These are phyloP conservation scores for Gymnocypris eckloni DNA, from an alignment of 2,797 vertebrate species.

Conservation along the genomic window DNA sequence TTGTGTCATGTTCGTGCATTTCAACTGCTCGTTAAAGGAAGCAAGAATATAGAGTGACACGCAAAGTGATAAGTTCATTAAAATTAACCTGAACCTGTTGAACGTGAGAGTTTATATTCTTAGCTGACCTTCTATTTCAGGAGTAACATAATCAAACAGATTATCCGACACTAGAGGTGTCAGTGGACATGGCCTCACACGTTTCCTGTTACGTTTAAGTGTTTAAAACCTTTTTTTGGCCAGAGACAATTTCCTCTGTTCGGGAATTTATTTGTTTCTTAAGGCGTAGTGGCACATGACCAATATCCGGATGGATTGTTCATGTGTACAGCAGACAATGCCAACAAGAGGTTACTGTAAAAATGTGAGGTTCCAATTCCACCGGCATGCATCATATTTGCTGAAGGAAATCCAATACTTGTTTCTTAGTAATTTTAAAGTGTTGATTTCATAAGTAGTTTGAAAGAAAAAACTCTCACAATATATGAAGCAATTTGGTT, in stretches of 20 bases:
- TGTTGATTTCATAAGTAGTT: background rate
- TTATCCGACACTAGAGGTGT: conserved; percentile 53
- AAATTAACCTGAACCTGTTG: conserved; percentile 54
- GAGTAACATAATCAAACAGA: conserved; percentile 47
- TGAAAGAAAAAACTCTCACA: background rate
- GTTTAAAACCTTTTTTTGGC: conserved; percentile 2
- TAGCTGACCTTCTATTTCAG: conserved; percentile 42
- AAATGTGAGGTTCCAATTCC: background rate
- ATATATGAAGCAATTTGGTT: background rate
- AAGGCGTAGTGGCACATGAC: background rate
- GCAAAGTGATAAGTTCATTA: conserved; percentile 60
- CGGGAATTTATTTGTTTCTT: background rate
- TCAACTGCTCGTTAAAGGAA: conserved; percentile 16
- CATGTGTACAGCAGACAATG: background rate
- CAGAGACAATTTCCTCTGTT: background rate
- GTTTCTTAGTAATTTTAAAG: background rate
- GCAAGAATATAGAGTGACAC: conserved; percentile 55
- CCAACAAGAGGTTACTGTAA: background rate
- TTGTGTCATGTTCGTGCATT: conserved; percentile 8
- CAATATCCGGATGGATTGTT: background rate
- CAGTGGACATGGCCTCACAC: conserved; percentile 22
- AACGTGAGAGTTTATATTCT: conserved; percentile 50
- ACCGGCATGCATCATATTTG: background rate
- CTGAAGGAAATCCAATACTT: background rate
- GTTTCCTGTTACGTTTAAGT: conserved; percentile 30